Evolutionary conservation across 2,888 invertebrate genomes (phyloP), one percentile per base, ranked within the genome.

Genomic region (Zygothrica quintamaculata): DNA sequence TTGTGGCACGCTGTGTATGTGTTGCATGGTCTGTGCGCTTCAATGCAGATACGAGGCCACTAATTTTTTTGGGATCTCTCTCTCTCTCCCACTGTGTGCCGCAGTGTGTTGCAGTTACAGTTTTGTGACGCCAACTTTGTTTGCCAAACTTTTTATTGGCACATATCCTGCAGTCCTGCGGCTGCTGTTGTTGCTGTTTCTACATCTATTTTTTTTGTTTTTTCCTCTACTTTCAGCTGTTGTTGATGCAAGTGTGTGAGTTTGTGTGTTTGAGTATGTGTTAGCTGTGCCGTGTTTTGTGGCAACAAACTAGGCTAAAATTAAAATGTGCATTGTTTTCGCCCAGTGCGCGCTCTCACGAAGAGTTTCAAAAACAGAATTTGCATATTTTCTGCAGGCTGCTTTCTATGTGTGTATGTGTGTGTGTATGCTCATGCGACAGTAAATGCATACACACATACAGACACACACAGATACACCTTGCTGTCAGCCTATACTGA

Each of bases 131-230:
- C 82, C 82, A 84, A 84, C 81, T 84, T 84, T 84, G 82, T 84
- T 86, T 84, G 82, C 82, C 82, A 84, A 84, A 84, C 84, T 82
- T 80, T 82, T 84, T 84, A 86, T 86, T 84, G 87, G 86, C 81
- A 86, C 86, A 86, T 80, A 81, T 85, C 68, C 85, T 73, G 59
- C 77, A 73, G 65, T 50, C 25, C 40, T 59, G 58, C 34, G 15
- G 43, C 42, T 42, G 25, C 34, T 53, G 60, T 39, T 46, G 47
- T 47, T 52, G 58, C 31, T 43, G 33, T 18, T 36, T 33, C 37
- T 5, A 43, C 52, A 29, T 31, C 15, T 33, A 42, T 39, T 18
- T 33, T 34, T 16, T 53, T 15, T 57, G 62, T 44, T 36, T 48
- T 13, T 25, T 39, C 25, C 13, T n/a, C n/a, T n/a, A n/a, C n/a